Base-by-base conservation (phyloP, 2,113 vertebrate species). In the Vimba vimba region DNA sequence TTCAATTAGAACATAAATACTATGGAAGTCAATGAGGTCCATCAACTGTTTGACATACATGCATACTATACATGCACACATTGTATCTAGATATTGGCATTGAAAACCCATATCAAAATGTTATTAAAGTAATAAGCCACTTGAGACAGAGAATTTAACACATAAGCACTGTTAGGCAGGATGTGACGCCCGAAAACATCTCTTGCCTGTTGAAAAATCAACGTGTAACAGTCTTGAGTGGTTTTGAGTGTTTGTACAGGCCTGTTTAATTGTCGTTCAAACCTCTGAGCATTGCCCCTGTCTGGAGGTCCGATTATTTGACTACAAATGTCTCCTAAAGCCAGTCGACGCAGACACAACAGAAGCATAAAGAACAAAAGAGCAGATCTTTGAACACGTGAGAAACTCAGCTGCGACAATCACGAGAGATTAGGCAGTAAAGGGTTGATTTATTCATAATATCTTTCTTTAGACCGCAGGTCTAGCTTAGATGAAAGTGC, bases 401-500 rank as follows among this genome's bases (percentile, higher is more conserved):
- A 77, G 75, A 77, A 77, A 55, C 47, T 77, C 74, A 5, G 33
- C 33, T 69, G 66, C 4, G 36, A 5, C 19, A 39, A 23, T 39
- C 19, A 19, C 17, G 33, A 25, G 57, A 84, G 81, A 84, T 82
- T 74, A 59, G 47, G 76, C 27, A 50, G 9, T 36, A n/a, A 47
- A 68, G 80, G 64, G 88, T 82, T 60, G 33, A 74, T 62, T 45
- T 77, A 90, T 90, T 92, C 89, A 91, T 86, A 87, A 83, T 79
- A 79, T 81, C 81, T 33, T 80, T 83, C 85, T 74, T 89, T 57
- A 57, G 9, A 57, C 55, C 83, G 52, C 19, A 57, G 55, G 55
- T 57, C 55, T 75, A 87, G 85, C 82, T 87, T 62, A 87, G 89
- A 91, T 89, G 66, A 90, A 93, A 85, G 87, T 84, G 12, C 19